phyloP scores from a whole-genome alignment of 2,797 vertebrate genomes.

The Karalla daura region DNA sequence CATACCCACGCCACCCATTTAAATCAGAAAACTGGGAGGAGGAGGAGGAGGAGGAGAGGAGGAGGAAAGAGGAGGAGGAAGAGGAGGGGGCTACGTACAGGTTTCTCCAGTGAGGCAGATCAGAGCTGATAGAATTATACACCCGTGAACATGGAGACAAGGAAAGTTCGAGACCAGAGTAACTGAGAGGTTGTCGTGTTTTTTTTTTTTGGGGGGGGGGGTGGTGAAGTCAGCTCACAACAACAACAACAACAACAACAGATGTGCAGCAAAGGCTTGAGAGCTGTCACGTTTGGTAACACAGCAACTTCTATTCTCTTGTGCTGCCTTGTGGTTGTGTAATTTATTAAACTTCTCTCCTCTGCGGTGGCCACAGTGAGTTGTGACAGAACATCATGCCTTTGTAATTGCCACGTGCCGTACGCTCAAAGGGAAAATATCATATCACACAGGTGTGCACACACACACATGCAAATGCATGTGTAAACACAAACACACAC shows the following conservation, averaged over 20 bases:
- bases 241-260: no score
- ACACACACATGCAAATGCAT: conserved; percentile 16
- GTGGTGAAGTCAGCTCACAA: conserved; percentile 18
- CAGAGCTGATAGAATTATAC: conserved; percentile 18
- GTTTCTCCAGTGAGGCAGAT: conserved; percentile 23
- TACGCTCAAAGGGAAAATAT: conserved; percentile 53
- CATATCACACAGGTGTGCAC: conserved; percentile 32
- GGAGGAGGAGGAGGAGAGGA: no score
- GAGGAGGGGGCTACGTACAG: conserved; percentile 21
- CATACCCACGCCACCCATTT: conserved; percentile 36
- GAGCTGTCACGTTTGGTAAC: conserved; percentile 39
- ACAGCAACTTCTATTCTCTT: conserved; percentile 9
- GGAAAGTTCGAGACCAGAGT: conserved; percentile 33
- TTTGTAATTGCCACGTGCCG: conserved; percentile 24
- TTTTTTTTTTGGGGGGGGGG: not conserved
- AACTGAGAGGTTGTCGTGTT: conserved; percentile 26
- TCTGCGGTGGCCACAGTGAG: conserved; percentile 20
- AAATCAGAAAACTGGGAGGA: conserved; percentile 43
- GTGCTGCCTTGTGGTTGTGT: conserved; percentile 1
- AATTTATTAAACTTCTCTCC: conserved; percentile 24
- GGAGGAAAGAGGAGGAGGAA: no score
- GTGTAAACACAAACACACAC: conserved; percentile 19
- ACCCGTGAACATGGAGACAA: conserved; percentile 1
- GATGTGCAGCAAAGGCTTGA: conserved; percentile 48
- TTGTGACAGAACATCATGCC: conserved; percentile 31